phyloP scores from a whole-genome alignment of 1,140 invertebrate genomes.

The Metopolophium dirhodum region DNA sequence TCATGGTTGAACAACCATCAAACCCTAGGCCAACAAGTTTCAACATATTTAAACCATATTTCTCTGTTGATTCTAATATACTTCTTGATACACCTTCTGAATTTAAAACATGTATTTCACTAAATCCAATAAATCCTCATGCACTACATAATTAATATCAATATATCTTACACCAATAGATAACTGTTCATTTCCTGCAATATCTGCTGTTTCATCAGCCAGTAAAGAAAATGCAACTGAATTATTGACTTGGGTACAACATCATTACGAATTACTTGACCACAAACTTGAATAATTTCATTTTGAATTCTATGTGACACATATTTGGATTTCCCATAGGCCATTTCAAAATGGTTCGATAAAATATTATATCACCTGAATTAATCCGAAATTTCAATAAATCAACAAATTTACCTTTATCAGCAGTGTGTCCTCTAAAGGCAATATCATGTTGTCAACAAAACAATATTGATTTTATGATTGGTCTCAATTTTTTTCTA shows the following conservation, averaged over 20 bases:
- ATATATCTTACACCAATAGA: conserved; percentile 61
- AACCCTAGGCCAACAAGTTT: conserved; percentile 53
- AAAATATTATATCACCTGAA: conserved; percentile 59
- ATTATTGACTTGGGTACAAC: conserved; percentile 60
- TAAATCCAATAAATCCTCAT: conserved; percentile 61
- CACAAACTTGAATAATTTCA: conserved; percentile 60
- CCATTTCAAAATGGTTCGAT: conserved; percentile 58
- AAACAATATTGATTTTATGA: conserved; percentile 61
- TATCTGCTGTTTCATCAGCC: conserved; percentile 61
- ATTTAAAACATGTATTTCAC: conserved; percentile 57
- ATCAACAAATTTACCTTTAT: conserved; percentile 60
- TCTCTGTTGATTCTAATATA: not conserved
- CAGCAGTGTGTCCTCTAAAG: conserved; percentile 59
- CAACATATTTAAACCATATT: not conserved
- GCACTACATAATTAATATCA: conserved; percentile 58
- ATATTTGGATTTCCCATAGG: conserved; percentile 59
- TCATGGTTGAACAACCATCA: conserved; percentile 55
- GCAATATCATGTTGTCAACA: conserved; percentile 60
- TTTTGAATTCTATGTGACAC: conserved; percentile 61
- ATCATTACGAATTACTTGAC: conserved; percentile 58
- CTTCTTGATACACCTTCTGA: not conserved
- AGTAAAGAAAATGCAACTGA: conserved; percentile 59
- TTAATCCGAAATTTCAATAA: conserved; percentile 59
- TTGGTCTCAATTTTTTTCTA: conserved; percentile 59
- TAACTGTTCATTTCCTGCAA: conserved; percentile 60